phyloP scores from a whole-genome alignment of 1,140 invertebrate species.

The Periplaneta americana region DNA sequence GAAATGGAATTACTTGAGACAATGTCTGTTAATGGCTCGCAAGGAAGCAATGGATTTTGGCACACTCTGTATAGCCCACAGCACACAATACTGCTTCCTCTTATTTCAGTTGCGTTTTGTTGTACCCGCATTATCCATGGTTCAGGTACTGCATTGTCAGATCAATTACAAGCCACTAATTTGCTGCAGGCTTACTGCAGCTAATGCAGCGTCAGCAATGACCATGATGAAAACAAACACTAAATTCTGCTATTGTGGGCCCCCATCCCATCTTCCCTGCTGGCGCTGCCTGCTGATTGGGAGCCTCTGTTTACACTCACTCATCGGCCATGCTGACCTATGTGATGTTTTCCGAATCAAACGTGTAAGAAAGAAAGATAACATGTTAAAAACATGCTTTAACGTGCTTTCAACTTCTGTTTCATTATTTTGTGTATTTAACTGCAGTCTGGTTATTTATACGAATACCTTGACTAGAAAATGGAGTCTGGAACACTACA shows the following conservation, averaged over 20 bases:
- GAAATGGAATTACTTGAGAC: no score
- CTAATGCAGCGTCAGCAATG: neutral
- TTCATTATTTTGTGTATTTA: no score
- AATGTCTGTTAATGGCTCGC: no score
- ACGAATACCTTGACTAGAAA: no score
- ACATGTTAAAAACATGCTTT: no score
- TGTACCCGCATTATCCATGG: neutral
- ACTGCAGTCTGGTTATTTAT: no score
- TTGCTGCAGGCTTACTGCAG: neutral
- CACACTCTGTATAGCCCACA: neutral
- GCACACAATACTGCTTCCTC: neutral
- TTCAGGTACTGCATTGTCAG: neutral
- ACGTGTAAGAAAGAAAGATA: no score
- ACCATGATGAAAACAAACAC: neutral
- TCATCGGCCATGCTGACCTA: neutral
- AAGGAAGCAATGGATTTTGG: no score
- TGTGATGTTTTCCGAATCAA: no score
- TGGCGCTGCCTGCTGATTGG: neutral
- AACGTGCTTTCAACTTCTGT: no score
- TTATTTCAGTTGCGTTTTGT: neutral
- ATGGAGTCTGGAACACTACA: no score
- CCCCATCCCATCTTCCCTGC: neutral
- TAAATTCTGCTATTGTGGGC: neutral
- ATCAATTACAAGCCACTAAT: neutral
- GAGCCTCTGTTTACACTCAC: neutral